Conservation (phyloP, 35 echinoderm and acorn worm species). For the Amphiura filiformis region DNA sequence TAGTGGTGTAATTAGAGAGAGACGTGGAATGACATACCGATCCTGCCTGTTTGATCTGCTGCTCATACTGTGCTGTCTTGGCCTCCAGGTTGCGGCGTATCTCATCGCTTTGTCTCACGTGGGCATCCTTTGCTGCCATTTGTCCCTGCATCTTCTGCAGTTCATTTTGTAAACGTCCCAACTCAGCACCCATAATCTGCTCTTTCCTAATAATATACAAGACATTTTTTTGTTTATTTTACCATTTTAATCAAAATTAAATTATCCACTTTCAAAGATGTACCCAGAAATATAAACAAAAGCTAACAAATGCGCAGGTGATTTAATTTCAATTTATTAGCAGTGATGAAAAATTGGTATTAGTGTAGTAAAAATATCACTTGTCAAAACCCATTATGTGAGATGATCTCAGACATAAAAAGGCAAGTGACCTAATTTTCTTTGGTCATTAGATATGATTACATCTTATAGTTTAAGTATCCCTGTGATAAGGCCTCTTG, state of each 20-base stretch:
- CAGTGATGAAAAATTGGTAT: neutral
- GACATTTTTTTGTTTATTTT: neutral
- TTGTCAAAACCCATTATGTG: too few relatives aligned
- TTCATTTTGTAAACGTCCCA: conserved; percentile 75
- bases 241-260: neutral
- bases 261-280: neutral
- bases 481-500: too few relatives aligned
- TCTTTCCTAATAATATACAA: conserved; percentile 56
- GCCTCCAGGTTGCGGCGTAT: conserved; percentile 53
- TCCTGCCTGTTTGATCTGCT: conserved; percentile 66
- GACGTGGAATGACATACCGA: conserved; percentile 13
- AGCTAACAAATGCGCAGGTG: too few relatives aligned
- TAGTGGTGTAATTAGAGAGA: conserved; percentile 14
- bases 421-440: too few relatives aligned
- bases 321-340: neutral
- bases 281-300: too few relatives aligned
- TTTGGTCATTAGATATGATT: too few relatives aligned
- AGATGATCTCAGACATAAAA: too few relatives aligned
- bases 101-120: conserved; percentile 65
- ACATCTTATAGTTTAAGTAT: too few relatives aligned
- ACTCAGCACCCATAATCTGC: conserved; percentile 72
- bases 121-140: conserved; percentile 49
- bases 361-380: too few relatives aligned
- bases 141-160: conserved; percentile 73
- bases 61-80: conserved; percentile 50